A percentile compares a stretch with the other conserved stretches of the same genome.
Conservation (phyloP, 2,797 vertebrate species). For the Lutjanus argentimaculatus region DNA sequence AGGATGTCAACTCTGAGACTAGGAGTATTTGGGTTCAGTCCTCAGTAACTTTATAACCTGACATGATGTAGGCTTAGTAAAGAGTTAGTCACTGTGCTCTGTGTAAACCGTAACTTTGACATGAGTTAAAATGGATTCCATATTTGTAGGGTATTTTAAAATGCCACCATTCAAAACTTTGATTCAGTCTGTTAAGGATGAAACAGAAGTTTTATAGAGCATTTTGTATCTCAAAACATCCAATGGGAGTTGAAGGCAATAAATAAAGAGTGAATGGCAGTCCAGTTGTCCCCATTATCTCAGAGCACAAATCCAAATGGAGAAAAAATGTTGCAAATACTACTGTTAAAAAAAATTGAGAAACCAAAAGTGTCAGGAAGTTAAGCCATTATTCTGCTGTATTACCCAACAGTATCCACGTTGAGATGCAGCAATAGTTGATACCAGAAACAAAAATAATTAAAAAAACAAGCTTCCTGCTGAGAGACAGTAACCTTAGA, state of each 20-base stretch:
- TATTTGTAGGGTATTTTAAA: background rate
- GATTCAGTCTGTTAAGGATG: background rate
- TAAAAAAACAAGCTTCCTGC: slow-evolving; percentile 35
- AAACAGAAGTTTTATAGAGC: background rate
- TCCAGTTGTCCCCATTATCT: background rate
- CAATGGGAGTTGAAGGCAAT: background rate
- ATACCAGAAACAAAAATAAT: background rate
- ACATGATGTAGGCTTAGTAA: background rate
- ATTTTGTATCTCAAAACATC: background rate
- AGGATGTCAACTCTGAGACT: background rate
- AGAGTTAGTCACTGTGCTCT: background rate
- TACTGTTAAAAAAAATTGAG: background rate
- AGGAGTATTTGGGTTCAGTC: background rate
- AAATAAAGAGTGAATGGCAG: background rate
- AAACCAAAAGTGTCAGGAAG: background rate
- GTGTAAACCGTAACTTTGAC: background rate
- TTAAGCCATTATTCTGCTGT: background rate
- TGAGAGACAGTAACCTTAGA: slow-evolving; percentile 30
- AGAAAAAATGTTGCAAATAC: background rate
- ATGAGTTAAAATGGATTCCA: background rate
- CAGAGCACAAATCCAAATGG: background rate
- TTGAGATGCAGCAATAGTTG: slow-evolving; percentile 6
- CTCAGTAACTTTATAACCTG: background rate
- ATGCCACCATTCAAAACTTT: background rate
- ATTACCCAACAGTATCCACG: slow-evolving; percentile 21